A percentile compares a stretch with the other conserved stretches of the same genome.
Conservation (phyloP, 2,888 invertebrate genomes). For the Pyrgus malvae region DNA sequence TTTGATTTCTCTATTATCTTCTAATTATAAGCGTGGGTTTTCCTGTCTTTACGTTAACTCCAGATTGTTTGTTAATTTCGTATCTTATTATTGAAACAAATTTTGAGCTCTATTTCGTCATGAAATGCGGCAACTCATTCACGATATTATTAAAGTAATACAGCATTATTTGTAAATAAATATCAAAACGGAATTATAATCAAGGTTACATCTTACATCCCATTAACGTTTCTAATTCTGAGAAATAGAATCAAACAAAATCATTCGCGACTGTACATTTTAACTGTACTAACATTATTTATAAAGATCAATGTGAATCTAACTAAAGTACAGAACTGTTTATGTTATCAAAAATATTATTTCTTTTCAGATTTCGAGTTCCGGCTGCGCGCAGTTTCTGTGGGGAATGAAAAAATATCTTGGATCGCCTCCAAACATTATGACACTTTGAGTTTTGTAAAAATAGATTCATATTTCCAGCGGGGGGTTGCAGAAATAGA, state of each 20-base stretch:
- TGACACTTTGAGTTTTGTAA: conserved; percentile 43
- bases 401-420: conserved; percentile 41
- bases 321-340: conserved; percentile 36
- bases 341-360: conserved; percentile 49
- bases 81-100: no score
- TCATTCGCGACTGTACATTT: neutral
- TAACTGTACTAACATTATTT: conserved; percentile 5
- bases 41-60: no score
- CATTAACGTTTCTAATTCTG: neutral
- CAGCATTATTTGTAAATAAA: no score
- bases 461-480: conserved; percentile 42
- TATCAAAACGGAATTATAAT: no score
- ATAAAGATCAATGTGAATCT: conserved; percentile 11
- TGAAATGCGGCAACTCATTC: no score
- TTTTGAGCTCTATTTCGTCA: no score
- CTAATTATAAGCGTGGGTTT: no score
- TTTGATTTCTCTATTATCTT: neutral
- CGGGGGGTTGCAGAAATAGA: conserved; percentile 35
- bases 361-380: conserved; percentile 56
- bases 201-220: no score
- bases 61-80: no score
- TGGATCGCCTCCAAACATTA: conserved; percentile 54
- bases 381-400: conserved; percentile 43
- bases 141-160: no score
- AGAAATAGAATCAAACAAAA: conserved; percentile 3